Conservation (phyloP, 2,888 invertebrate species). For the Xanthia togata region DNA sequence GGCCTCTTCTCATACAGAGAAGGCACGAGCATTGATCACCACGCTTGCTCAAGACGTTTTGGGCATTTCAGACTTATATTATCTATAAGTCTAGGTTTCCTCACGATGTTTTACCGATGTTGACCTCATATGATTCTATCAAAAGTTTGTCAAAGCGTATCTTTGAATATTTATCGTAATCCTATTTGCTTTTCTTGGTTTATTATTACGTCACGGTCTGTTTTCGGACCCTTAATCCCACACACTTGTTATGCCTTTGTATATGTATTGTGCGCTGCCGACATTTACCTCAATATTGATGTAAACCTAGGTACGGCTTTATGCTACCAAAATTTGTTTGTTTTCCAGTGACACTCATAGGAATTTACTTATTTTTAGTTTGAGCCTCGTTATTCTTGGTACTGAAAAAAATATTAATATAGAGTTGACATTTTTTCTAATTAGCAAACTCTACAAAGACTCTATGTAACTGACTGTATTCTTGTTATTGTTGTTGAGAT, state of each 20-base stretch:
- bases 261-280: neutral
- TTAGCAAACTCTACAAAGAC: neutral
- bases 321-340: neutral
- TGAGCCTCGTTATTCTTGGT: neutral
- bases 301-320: neutral
- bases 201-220: neutral
- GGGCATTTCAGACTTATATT: neutral
- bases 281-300: slow-evolving; percentile 9
- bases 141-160: neutral
- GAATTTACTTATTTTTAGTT: neutral
- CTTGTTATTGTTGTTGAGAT: no score
- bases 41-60: neutral
- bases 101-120: neutral
- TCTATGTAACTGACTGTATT: slow-evolving; percentile 1
- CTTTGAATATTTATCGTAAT: neutral
- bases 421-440: slow-evolving; percentile 8
- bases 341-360: neutral
- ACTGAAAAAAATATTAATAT: neutral
- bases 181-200: neutral
- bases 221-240: neutral
- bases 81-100: neutral
- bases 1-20: neutral
- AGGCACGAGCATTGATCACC: neutral
- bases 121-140: neutral
- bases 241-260: neutral